These are phyloP conservation scores for Nomada flava DNA, from an alignment of 2,888 invertebrate genomes.

Conservation along the genomic window DNA sequence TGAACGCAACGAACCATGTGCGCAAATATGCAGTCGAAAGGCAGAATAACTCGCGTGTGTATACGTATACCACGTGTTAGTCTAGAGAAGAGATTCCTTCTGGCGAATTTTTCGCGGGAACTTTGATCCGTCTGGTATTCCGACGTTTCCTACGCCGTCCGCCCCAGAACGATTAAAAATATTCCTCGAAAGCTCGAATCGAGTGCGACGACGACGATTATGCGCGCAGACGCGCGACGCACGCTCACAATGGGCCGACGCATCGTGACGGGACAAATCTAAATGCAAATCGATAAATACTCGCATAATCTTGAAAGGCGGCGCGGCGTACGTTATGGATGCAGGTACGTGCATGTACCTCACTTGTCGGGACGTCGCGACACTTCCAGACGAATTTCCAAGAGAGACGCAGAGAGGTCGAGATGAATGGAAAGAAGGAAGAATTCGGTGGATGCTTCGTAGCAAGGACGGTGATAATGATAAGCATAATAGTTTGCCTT, in stretches of 20 bases:
- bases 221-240: slow-evolving; percentile 11
- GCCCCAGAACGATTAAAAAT: slow-evolving; percentile 31
- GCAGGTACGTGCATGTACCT: slow-evolving; percentile 24
- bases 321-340: slow-evolving; percentile 50
- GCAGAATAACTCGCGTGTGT: too few species aligned
- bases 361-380: slow-evolving; percentile 12
- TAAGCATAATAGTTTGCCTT: too few species aligned
- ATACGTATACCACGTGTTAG: background rate
- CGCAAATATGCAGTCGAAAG: slow-evolving; percentile 26
- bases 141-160: slow-evolving; percentile 4
- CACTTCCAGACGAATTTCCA: slow-evolving; percentile 33
- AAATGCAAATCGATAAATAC: slow-evolving; percentile 68
- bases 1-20: slow-evolving; percentile 37
- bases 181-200: slow-evolving; percentile 25
- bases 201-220: slow-evolving; percentile 7
- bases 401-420: background rate
- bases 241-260: slow-evolving; percentile 36
- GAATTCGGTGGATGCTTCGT: too few species aligned
- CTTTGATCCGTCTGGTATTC: slow-evolving; percentile 61
- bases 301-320: slow-evolving; percentile 55
- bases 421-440: too few species aligned
- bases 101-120: slow-evolving; percentile 54
- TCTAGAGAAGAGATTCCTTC: slow-evolving; percentile 13
- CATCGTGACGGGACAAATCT: slow-evolving; percentile 59
- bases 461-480: too few species aligned